Evolutionary conservation across 92 coral and sea anemone species (phyloP), one percentile per base, ranked within the genome.

Genomic region (Paramuricea clavata): DNA sequence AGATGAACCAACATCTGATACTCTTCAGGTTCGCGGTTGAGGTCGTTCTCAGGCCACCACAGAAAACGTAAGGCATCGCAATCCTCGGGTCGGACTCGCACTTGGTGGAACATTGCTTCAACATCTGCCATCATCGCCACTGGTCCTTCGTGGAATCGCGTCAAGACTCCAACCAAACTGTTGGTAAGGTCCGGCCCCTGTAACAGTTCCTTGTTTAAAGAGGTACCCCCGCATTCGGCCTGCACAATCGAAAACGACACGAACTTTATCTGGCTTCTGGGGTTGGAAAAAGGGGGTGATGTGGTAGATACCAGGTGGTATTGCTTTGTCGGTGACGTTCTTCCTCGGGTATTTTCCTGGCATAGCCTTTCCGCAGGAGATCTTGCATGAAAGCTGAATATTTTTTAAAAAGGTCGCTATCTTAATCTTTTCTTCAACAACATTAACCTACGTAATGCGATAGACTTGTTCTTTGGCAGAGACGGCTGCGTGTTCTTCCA

Each of bases 401-500:
- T 61, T 84, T 87, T 12, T 69, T 35, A 1, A 44, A 69, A 3
- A 88, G 60, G 22, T 27, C 2, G 2, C 35, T 49, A 15, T 91
- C 92, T 5, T 4, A 91, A 50, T 49, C 87, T 43, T 35, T 85
- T 91, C 85, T 82, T 76, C 23, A 87, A 15, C 47, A 73, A 56
- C n/a, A 33, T 36, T 12, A 86, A 44, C 6, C 90, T 74, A 21
- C 42, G 83, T 65, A 54, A 88, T 12, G 90, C 94, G 15, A 78
- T 16, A 0, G 79, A 17, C 49, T 49, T 85, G 84, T 89, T 89
- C 32, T 65, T 88, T 9, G 49, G 49, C 27, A 89, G 84, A 19
- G 57, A 16, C 22, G 89, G 89, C 2, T 75, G 87, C 16, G 81
- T 34, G 15, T 0, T 30, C 67, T 86, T 88, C 95, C 95, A 89